Conservation (phyloP, 2,113 vertebrate genomes). For the Vulpes ferrilata region DNA sequence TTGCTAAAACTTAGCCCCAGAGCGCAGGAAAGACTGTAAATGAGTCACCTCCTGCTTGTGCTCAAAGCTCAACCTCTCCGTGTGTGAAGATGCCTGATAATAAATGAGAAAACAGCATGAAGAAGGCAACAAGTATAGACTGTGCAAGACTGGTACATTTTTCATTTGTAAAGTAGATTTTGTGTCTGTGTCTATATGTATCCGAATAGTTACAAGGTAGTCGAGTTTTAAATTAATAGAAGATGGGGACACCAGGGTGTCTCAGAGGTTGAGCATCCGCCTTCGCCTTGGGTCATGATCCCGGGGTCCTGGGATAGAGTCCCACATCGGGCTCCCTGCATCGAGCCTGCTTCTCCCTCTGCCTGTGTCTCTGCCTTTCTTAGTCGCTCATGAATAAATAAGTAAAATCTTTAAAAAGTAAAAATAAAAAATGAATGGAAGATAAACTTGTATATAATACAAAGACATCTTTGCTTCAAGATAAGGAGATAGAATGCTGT, state of each 20-base stretch:
- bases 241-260: not conserved
- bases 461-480: not conserved
- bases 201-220: not conserved
- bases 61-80: not conserved
- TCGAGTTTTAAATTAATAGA: not conserved
- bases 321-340: too few relatives aligned
- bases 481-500: not conserved
- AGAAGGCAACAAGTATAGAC: too few relatives aligned
- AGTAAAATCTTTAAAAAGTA: too few relatives aligned
- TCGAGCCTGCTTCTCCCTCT: too few relatives aligned
- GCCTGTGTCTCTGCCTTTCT: too few relatives aligned
- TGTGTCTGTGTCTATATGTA: not conserved
- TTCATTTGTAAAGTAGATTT: not conserved
- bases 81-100: not conserved
- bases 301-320: too few relatives aligned
- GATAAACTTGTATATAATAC: not conserved
- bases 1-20: constrained; percentile 8
- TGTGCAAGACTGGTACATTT: not conserved
- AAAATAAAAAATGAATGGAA: not conserved
- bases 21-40: not conserved
- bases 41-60: not conserved
- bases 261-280: too few relatives aligned
- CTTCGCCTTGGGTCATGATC: too few relatives aligned
- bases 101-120: not conserved
- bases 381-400: too few relatives aligned